phyloP scores from a whole-genome alignment of 2,888 invertebrate genomes.

The Drosophila nr. perissopoda region DNA sequence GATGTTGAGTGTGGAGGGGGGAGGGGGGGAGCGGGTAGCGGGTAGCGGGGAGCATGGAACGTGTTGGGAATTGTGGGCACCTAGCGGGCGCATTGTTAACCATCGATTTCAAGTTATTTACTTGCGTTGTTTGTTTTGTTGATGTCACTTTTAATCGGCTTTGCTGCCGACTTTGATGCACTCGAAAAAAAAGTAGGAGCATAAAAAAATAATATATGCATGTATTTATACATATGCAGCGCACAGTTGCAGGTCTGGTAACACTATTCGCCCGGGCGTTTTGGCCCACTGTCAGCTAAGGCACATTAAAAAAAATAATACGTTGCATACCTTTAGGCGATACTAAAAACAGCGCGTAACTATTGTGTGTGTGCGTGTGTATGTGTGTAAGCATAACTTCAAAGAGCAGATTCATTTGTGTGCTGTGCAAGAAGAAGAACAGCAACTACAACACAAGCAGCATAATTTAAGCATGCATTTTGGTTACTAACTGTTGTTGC shows the following conservation, averaged over 20 bases:
- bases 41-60: neutral
- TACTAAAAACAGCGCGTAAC: conserved; percentile 17
- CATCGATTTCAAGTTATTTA: conserved; percentile 16
- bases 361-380: neutral
- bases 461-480: conserved; percentile 29
- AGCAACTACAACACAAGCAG: neutral
- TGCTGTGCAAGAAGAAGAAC: conserved; percentile 1
- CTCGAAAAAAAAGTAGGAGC: conserved; percentile 38
- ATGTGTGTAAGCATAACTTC: neutral
- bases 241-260: conserved; percentile 4
- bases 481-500: conserved; percentile 14
- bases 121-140: conserved; percentile 5
- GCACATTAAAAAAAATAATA: conserved; percentile 16
- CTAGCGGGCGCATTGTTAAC: conserved; percentile 6
- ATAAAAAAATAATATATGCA: conserved; percentile 5
- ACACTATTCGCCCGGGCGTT: conserved; percentile 15
- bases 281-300: neutral
- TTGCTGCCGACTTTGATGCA: conserved; percentile 13
- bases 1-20: neutral
- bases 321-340: conserved; percentile 50
- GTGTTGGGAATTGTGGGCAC: neutral
- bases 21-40: rapidly evolving
- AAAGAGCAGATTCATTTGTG: neutral
- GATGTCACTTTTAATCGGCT: conserved; percentile 21
- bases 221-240: neutral